Evolutionary conservation across 2,888 invertebrate species (phyloP).

Genomic region (Meiosimyza platycephala): DNA sequence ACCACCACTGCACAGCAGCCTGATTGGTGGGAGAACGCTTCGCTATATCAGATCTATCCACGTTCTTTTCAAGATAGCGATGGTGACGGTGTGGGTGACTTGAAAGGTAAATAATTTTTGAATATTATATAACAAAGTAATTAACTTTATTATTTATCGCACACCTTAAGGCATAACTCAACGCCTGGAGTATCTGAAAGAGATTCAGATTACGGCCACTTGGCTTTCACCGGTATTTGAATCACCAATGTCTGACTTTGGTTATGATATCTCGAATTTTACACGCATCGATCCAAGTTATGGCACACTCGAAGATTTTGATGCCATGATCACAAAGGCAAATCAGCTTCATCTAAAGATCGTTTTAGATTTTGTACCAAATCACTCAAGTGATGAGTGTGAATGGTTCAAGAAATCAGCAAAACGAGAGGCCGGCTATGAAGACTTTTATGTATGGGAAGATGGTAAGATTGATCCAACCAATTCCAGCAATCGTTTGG

Average conservation of each 20-base stretch:
- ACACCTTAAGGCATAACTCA: constrained; percentile 70
- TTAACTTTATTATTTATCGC: no score
- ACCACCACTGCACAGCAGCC: not conserved
- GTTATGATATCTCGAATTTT: constrained; percentile 81
- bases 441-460: constrained; percentile 82
- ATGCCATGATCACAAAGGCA: constrained; percentile 71
- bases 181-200: constrained; percentile 74
- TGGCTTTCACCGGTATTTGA: constrained; percentile 81
- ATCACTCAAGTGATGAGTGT: constrained; percentile 83
- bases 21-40: constrained; percentile 87
- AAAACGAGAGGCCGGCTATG: constrained; percentile 72
- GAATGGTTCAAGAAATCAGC: constrained; percentile 86
- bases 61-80: constrained; percentile 86
- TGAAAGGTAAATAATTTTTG: constrained; percentile 71
- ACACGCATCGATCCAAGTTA: constrained; percentile 75
- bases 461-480: constrained; percentile 68
- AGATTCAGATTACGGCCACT: constrained; percentile 75
- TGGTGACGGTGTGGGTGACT: constrained; percentile 86
- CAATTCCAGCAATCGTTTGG: constrained; percentile 37
- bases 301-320: constrained; percentile 75
- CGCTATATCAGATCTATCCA: constrained; percentile 88
- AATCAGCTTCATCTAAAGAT: constrained; percentile 70
- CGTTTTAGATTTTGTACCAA: constrained; percentile 75
- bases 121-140: not conserved
- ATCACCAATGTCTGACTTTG: constrained; percentile 82